phyloP scores from a whole-genome alignment of 2,888 invertebrate genomes.

The Drosophila macrospina region DNA sequence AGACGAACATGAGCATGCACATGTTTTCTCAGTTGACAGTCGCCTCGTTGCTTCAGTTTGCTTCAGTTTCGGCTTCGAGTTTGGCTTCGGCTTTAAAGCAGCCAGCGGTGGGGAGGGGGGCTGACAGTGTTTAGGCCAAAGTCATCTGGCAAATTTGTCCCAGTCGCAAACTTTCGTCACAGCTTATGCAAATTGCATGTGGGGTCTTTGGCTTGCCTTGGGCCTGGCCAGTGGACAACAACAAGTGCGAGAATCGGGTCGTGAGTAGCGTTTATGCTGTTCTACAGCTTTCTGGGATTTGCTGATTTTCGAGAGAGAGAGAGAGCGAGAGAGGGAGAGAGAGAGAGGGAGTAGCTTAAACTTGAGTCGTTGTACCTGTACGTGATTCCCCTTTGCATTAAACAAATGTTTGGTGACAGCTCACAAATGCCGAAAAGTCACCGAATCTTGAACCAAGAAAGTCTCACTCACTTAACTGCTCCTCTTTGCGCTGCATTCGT shows the following conservation, averaged over 20 bases:
- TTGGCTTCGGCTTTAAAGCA: slow-evolving; percentile 1
- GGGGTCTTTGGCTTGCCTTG: slow-evolving; percentile 14
- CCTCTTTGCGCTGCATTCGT: neutral
- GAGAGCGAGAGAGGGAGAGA: neutral
- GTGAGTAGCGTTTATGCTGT: slow-evolving; percentile 1
- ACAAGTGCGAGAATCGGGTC: slow-evolving; percentile 11
- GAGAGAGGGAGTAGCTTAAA: neutral
- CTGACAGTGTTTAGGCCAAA: slow-evolving; percentile 16
- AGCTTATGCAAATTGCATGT: slow-evolving; percentile 39
- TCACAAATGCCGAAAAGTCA: slow-evolving; percentile 11
- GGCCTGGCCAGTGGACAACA: neutral
- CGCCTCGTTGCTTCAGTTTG: slow-evolving; percentile 8
- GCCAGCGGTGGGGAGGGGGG: neutral
- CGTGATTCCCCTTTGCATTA: slow-evolving; percentile 5
- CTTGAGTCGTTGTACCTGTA: slow-evolving; percentile 2
- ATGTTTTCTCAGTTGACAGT: slow-evolving; percentile 40
- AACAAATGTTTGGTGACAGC: slow-evolving; percentile 9
- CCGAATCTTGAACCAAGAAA: neutral
- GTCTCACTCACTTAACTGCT: neutral
- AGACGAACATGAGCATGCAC: slow-evolving; percentile 12
- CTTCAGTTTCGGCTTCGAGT: neutral
- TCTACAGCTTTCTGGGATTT: slow-evolving; percentile 6
- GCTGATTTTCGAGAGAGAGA: neutral
- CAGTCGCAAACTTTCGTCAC: slow-evolving; percentile 28
- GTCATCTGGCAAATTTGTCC: slow-evolving; percentile 32